Base-by-base conservation (phyloP, 2,113 vertebrate genomes). In the Notothenia rossii region DNA sequence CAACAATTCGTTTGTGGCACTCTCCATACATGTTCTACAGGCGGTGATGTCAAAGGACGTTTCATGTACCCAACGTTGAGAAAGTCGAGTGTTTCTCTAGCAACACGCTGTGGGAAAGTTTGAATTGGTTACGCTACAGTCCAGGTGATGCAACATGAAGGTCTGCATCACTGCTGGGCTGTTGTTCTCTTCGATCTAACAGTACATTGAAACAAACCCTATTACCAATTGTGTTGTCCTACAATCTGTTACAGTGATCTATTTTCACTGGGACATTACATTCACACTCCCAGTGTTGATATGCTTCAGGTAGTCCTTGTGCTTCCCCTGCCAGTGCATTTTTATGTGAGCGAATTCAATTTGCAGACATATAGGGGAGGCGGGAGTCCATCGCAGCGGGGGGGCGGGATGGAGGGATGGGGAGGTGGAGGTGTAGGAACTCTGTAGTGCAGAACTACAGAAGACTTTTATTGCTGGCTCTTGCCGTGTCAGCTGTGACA, bases 401-500 rank as follows among this genome's bases (percentile, higher is more conserved):
- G 53, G 4, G 61, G 55, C 20, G 66, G 73, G 64, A n/a, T 55
- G 43, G 45, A 46, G 25, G 5, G 0, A 40, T 0, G 29, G 29
- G 60, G 36, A 40, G 36, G 0, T 53, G 45, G 73, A 58, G 63
- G 65, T 53, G 61, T 40, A 53, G 15, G 20, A 74, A 63, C 53
- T 53, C 63, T 84, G 77, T 50, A 58, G 63, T 48, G 72, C 72
- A 72, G 25, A 86, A 81, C 66, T 82, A 83, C 84, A 90, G 77
- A 91, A 87, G 72, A 81, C 72, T 90, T 81, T 90, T 81, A 82
- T 72, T 81, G 85, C 85, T 84, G 88, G 84, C 87, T 77, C 82
- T 69, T 17, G n/a, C 79, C 20, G 36, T 89, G 84, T 89, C 87
- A 89, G 87, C 89, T 91, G 87, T 82, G 88, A 82, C 88, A 85